phyloP scores from a whole-genome alignment of 92 coral and sea anemone species.

The Anthopleura xanthogrammica region DNA sequence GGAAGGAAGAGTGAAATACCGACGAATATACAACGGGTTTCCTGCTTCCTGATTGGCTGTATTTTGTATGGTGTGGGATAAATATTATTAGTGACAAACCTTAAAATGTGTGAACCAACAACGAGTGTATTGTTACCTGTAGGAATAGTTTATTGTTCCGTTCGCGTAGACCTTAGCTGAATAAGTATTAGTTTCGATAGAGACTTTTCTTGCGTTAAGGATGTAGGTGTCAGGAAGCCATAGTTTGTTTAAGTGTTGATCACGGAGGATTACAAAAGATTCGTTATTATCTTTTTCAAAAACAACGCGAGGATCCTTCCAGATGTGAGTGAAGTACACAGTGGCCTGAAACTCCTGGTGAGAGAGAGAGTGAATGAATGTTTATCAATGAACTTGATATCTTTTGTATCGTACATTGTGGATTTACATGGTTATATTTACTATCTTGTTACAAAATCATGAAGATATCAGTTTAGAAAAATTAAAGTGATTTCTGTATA shows the following conservation, averaged over 20 bases:
- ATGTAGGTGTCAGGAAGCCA: constrained; percentile 3
- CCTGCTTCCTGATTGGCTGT: too few species aligned
- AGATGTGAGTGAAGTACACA: background rate
- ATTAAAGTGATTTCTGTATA: too few species aligned
- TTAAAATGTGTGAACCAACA: too few species aligned
- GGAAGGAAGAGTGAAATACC: too few species aligned
- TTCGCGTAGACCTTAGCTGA: background rate
- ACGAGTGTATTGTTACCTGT: background rate
- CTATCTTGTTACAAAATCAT: too few species aligned
- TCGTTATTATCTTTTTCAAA: background rate
- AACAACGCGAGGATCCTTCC: background rate
- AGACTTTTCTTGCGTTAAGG: background rate
- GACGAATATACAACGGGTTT: too few species aligned
- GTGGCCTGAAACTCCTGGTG: constrained; percentile 1
- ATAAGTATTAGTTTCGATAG: background rate
- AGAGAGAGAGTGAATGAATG: background rate
- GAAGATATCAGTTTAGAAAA: too few species aligned
- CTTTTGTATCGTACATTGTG: too few species aligned
- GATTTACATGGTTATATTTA: too few species aligned
- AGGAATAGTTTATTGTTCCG: background rate
- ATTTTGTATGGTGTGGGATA: too few species aligned
- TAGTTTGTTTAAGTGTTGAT: background rate
- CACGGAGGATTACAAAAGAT: background rate
- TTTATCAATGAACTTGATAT: too few species aligned
- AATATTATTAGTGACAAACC: too few species aligned